Evolutionary conservation across 2,888 invertebrate species (phyloP), one percentile per base, ranked within the genome.

Genomic region (Cosmia trapezina): DNA sequence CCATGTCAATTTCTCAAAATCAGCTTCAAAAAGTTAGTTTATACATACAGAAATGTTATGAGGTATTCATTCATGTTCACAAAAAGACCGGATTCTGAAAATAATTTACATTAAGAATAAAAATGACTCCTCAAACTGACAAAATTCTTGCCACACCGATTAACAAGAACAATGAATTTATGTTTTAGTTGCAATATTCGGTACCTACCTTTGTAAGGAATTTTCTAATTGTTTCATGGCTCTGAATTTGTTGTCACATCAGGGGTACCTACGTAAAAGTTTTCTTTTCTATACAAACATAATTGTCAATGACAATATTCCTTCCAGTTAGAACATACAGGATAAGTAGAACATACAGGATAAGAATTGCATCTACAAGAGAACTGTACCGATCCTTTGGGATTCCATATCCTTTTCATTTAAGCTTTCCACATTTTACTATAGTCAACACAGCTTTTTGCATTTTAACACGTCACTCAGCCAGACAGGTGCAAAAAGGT

Each of bases 401-500:
- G 53, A 56, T 0, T 17, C 14, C 11, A 69, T 72, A 78, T 68
- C 67, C 73, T 54, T 73, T 80, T 82, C 73, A 69, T 78, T 82
- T 59, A 78, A 49, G 61, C 57, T 64, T 62, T 45, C 61, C 41
- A 78, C 49, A 62, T 78, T 78, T 80, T 70, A 80, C 64, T 79
- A 59, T 68, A 82, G 82, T 79, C 83, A 78, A 79, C 80, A 75
- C 80, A 70, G 81, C 64, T 82, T 85, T 80, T 77, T 81, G 76
- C 80, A 83, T 84, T 84, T 84, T 81, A 82, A 84, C 82, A 82
- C 85, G 82, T 83, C 85, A 82, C 78, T 81, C 81, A 80, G 78
- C 85, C 84, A 89, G 89, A 89, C 91, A 93, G 92, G 92, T 92
- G 91, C 88, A 91, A 92, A 91, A 90, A 90, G 89, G 88, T 85